Conservation (phyloP, 2,797 vertebrate species). For the Nyctalus aviator region DNA sequence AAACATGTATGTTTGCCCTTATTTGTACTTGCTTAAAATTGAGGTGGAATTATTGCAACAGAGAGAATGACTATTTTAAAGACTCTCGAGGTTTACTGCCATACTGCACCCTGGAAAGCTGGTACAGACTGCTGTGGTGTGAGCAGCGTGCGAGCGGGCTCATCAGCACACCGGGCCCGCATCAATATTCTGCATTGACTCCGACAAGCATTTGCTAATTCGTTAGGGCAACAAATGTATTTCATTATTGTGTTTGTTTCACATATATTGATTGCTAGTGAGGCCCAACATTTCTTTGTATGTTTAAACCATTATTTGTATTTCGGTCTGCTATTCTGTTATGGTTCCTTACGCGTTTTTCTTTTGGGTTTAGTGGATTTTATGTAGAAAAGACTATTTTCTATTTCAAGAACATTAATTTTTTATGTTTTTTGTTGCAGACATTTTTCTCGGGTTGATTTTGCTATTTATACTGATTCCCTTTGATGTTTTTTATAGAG, state of each 20-base stretch:
- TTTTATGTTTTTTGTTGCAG: constrained; percentile 62
- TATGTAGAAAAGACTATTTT: constrained; percentile 41
- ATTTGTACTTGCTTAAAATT: constrained; percentile 38
- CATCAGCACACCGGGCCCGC: accelerated
- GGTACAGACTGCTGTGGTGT: not conserved
- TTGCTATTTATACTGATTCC: constrained; percentile 64
- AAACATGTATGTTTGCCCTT: not conserved
- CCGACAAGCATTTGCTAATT: not conserved
- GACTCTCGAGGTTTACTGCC: not conserved
- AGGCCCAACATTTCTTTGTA: not conserved
- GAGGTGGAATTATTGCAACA: not conserved
- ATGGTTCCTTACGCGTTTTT: constrained; percentile 56
- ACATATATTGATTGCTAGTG: not conserved
- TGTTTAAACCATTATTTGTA: constrained; percentile 3
- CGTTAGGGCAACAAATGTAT: not conserved
- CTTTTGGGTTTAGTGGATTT: constrained; percentile 28
- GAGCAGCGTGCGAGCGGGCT: too few species aligned
- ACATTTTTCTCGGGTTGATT: constrained; percentile 73
- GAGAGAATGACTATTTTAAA: not conserved
- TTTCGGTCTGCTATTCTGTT: constrained; percentile 47
- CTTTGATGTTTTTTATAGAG: constrained; percentile 23
- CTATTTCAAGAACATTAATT: constrained; percentile 67
- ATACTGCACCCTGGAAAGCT: not conserved
- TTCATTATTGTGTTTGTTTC: not conserved
- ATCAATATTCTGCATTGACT: not conserved